Percentiles rank a stretch among this genome's conserved stretches.
Evolutionary conservation across 2,113 vertebrate genomes (phyloP).

Genomic region (Leucopternis melanops): DNA sequence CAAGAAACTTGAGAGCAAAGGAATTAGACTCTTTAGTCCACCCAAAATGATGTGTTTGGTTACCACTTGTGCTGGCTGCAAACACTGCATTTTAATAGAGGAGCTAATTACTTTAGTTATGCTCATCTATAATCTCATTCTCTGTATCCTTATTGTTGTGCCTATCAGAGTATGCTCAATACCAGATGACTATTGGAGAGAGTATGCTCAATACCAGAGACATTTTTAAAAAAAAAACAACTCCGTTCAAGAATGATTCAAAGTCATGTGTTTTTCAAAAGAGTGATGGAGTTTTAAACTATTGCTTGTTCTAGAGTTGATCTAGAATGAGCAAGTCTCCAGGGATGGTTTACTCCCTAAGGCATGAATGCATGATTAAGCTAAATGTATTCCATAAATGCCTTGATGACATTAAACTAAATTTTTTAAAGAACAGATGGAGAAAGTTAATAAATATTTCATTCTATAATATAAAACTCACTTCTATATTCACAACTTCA

Average conservation of each 20-base stretch:
- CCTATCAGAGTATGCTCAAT: neutral
- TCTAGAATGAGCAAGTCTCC: slow-evolving; percentile 33
- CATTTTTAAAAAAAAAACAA: neutral
- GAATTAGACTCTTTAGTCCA: neutral
- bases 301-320: slow-evolving; percentile 18
- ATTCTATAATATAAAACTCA: slow-evolving; percentile 61
- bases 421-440: slow-evolving; percentile 65
- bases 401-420: slow-evolving; percentile 50
- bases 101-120: neutral
- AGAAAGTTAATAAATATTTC: slow-evolving; percentile 67
- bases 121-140: neutral
- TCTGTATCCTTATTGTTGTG: neutral
- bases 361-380: slow-evolving; percentile 39
- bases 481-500: slow-evolving; percentile 61
- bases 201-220: neutral
- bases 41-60: neutral
- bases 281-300: slow-evolving; percentile 25
- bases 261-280: neutral
- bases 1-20: neutral
- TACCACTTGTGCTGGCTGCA: neutral
- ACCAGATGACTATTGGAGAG: neutral
- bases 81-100: neutral
- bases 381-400: slow-evolving; percentile 58
- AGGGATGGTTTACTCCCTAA: neutral
- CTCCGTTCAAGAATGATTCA: neutral